Conservation (phyloP, 2,888 invertebrate species). For the Leptura quadrifasciata region DNA sequence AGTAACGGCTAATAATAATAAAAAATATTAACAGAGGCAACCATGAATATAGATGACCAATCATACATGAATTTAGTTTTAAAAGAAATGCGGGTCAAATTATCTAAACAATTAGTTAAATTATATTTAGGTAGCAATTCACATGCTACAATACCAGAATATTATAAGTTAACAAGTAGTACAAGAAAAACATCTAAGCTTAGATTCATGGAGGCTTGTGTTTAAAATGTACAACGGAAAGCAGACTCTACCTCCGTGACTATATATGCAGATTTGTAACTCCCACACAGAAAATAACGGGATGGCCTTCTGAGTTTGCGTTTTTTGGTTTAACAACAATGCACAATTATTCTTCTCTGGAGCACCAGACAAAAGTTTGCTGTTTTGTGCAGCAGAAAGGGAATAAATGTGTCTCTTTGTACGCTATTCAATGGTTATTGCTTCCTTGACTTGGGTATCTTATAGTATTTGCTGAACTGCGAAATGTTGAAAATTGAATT, state of each 20-base stretch:
- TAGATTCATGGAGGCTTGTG: neutral
- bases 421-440: constrained; percentile 53
- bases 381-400: constrained; percentile 40
- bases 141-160: no score
- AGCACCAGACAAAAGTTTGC: constrained; percentile 39
- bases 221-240: neutral
- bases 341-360: constrained; percentile 10
- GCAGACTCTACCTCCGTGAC: neutral
- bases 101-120: no score
- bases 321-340: constrained; percentile 19
- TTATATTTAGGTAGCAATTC: no score
- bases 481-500: constrained; percentile 40
- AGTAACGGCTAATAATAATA: no score
- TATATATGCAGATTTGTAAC: constrained; percentile 1
- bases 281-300: constrained; percentile 1
- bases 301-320: constrained; percentile 8
- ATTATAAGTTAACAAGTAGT: no score
- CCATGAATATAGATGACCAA: no score
- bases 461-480: constrained; percentile 48
- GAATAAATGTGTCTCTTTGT: constrained; percentile 31
- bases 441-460: constrained; percentile 48
- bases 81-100: no score
- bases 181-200: no score
- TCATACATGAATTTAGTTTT: no score
- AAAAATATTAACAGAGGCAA: no score